These are phyloP conservation scores for Numida meleagris DNA, from an alignment of 2,113 vertebrate species.

Conservation along the genomic window DNA sequence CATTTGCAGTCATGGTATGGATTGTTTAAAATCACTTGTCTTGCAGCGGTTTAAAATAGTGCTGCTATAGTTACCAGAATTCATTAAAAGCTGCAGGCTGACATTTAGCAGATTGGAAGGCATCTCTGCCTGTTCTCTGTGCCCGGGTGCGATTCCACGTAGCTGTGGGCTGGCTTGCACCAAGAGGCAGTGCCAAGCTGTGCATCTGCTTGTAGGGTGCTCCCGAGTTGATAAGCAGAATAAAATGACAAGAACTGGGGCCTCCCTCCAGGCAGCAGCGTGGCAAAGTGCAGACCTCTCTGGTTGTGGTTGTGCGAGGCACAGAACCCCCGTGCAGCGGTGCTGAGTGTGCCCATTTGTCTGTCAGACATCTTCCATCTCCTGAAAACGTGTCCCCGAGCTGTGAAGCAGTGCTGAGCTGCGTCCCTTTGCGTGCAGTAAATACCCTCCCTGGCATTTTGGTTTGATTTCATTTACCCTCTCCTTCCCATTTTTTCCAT, in stretches of 20 bases:
- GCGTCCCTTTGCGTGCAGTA: conserved; percentile 18
- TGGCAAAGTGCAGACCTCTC: neutral
- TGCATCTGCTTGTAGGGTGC: neutral
- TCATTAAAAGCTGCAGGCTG: neutral
- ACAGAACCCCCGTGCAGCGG: neutral
- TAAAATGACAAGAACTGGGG: neutral
- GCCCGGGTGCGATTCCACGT: rapidly evolving
- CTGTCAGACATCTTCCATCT: conserved; percentile 68
- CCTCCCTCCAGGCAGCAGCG: neutral
- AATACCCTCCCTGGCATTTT: conserved; percentile 45
- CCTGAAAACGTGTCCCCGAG: conserved; percentile 4
- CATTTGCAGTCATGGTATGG: neutral
- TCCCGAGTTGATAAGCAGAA: neutral
- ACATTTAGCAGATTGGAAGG: neutral
- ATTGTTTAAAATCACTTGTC: neutral
- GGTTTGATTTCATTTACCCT: neutral
- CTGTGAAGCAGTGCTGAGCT: conserved; percentile 2
- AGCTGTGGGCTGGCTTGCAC: neutral
- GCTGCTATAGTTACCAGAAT: neutral
- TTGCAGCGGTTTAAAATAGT: neutral
- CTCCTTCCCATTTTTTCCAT: conserved; percentile 63
- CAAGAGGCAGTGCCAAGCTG: rapidly evolving
- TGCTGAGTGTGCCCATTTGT: conserved; percentile 28
- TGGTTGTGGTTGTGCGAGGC: rapidly evolving
- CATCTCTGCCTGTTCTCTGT: neutral